phyloP scores from a whole-genome alignment of 1,140 invertebrate genomes.

The Hestina assimilis region DNA sequence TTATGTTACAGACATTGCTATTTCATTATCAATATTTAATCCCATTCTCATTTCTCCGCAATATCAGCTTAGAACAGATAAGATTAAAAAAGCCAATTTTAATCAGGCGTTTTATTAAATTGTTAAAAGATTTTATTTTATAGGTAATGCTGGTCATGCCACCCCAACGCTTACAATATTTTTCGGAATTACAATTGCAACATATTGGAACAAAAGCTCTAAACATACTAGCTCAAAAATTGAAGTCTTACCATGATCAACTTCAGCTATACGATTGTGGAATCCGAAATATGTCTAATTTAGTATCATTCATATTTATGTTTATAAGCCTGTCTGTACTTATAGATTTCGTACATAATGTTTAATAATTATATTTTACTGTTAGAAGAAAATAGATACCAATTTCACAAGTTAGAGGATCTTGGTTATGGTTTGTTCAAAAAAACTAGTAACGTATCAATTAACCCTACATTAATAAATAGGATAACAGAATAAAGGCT shows the following conservation, averaged over 20 bases:
- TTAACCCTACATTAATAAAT: too few species aligned
- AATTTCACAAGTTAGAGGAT: too few species aligned
- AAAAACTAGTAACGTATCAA: too few species aligned
- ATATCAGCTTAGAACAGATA: too few species aligned
- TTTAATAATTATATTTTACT: too few species aligned
- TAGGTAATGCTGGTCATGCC: constrained; percentile 60
- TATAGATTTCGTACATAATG: too few species aligned
- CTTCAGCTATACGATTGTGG: constrained; percentile 9
- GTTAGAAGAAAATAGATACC: too few species aligned
- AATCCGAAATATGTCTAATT: neutral
- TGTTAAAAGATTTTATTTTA: neutral
- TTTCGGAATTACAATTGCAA: constrained; percentile 50
- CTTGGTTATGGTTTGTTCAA: too few species aligned
- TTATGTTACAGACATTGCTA: constrained; percentile 16
- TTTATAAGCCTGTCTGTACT: neutral
- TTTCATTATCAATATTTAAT: too few species aligned
- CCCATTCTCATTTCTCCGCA: too few species aligned
- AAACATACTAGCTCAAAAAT: constrained; percentile 51
- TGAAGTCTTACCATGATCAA: constrained; percentile 40
- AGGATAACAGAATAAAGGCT: too few species aligned
- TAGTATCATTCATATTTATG: neutral
- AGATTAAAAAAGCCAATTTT: too few species aligned
- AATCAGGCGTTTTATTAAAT: neutral
- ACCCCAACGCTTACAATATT: constrained; percentile 38
- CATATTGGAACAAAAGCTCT: constrained; percentile 45